A percentile compares a stretch with the other conserved stretches of the same genome.
These are phyloP conservation scores for Microcebus tavaratra DNA, from an alignment of 2,113 vertebrate genomes.

Conservation along the genomic window DNA sequence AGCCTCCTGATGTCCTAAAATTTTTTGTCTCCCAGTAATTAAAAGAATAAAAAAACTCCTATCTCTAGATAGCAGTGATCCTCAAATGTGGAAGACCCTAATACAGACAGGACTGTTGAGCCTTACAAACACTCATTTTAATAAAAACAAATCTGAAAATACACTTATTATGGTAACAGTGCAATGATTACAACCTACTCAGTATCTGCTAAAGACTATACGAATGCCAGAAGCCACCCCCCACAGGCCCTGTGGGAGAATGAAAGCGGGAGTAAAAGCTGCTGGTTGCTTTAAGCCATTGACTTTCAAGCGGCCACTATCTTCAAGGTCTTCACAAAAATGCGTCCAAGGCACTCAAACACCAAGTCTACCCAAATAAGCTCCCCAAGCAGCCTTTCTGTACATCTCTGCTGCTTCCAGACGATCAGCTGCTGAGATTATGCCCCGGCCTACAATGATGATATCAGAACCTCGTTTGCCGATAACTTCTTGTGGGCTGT, in stretches of 20 bases:
- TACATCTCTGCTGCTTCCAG: constrained; percentile 90
- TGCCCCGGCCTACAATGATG: constrained; percentile 96
- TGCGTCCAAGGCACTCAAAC: neutral
- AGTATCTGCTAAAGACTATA: neutral
- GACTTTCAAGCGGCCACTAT: neutral
- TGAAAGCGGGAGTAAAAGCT: neutral
- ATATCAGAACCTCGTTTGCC: constrained; percentile 90
- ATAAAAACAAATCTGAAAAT: neutral
- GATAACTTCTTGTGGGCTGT: constrained; percentile 91
- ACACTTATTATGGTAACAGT: neutral
- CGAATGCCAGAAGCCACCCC: neutral
- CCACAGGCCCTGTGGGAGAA: neutral
- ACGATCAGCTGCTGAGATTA: constrained; percentile 86
- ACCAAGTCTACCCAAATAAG: constrained; percentile 87
- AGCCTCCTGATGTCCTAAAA: neutral
- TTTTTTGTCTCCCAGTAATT: neutral
- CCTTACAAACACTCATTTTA: neutral
- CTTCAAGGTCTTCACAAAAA: neutral
- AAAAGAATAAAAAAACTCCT: neutral
- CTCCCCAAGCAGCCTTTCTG: constrained; percentile 92
- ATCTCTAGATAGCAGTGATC: neutral
- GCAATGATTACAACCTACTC: neutral
- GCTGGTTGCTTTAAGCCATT: neutral
- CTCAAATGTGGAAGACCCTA: neutral
- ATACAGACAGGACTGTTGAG: neutral